These are phyloP conservation scores for Halcyon chelicuti DNA, from an alignment of 2,797 vertebrate species.

Conservation along the genomic window DNA sequence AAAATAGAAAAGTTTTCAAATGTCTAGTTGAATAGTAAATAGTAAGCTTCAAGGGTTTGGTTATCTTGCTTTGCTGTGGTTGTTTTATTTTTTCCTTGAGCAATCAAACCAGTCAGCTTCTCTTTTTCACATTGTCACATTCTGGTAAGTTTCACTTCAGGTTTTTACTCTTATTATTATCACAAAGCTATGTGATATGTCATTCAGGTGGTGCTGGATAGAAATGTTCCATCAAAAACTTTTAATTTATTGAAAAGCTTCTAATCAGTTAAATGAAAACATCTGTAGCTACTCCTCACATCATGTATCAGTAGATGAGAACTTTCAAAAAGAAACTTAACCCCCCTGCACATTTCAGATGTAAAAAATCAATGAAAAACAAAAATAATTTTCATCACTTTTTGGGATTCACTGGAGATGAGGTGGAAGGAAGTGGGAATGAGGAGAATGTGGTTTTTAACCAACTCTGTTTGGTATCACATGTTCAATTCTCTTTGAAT, in stretches of 20 bases:
- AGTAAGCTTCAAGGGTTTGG: background rate
- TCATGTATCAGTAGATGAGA: background rate
- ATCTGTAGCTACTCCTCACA: background rate
- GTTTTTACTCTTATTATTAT: background rate
- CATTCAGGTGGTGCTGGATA: background rate
- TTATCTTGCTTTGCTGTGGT: background rate
- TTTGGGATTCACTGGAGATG: background rate
- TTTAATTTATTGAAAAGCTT: background rate
- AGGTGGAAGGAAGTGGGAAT: background rate
- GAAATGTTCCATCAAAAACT: background rate
- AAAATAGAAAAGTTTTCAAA: background rate
- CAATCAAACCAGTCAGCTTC: background rate
- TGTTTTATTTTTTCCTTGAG: background rate
- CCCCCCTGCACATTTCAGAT: background rate
- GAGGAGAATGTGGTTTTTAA: background rate
- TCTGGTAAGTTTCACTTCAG: background rate
- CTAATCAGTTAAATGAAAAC: background rate
- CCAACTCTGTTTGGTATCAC: background rate
- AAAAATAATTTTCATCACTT: background rate
- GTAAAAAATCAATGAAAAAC: background rate
- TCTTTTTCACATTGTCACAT: background rate
- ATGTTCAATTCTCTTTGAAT: background rate
- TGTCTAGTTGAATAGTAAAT: background rate
- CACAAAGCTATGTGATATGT: background rate
- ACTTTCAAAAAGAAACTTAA: background rate